These are phyloP conservation scores for Urocolius indicus DNA, from an alignment of 2,113 vertebrate genomes.

Conservation along the genomic window DNA sequence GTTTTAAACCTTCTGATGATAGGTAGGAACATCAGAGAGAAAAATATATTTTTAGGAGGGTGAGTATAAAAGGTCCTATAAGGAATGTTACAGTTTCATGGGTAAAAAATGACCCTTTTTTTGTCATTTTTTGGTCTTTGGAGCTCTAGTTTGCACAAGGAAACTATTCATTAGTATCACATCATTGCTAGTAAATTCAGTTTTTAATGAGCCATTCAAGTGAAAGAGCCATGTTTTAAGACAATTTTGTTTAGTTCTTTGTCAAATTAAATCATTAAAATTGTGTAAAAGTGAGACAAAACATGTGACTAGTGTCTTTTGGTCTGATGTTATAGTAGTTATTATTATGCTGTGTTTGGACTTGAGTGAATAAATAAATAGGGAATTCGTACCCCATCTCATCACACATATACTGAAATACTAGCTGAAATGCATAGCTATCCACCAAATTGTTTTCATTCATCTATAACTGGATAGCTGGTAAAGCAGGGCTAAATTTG, in stretches of 20 bases:
- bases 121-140: not conserved
- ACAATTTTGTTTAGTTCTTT: not conserved
- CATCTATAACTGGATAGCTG: not conserved
- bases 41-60: not conserved
- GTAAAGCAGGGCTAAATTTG: not conserved
- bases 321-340: not conserved
- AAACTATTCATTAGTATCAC: not conserved
- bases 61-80: not conserved
- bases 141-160: not conserved
- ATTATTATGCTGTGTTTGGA: not conserved
- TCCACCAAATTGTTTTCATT: slow-evolving; percentile 24
- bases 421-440: not conserved
- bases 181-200: not conserved
- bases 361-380: not conserved
- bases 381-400: not conserved
- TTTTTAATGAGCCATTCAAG: not conserved
- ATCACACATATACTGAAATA: not conserved
- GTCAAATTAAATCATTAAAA: not conserved
- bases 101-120: not conserved
- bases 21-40: not conserved
- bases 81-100: not conserved
- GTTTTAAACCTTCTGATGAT: not conserved
- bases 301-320: not conserved
- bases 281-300: not conserved
- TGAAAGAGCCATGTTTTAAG: not conserved